These are phyloP conservation scores for Planiliza haematocheilus DNA, from an alignment of 2,113 vertebrate genomes.

Conservation along the genomic window DNA sequence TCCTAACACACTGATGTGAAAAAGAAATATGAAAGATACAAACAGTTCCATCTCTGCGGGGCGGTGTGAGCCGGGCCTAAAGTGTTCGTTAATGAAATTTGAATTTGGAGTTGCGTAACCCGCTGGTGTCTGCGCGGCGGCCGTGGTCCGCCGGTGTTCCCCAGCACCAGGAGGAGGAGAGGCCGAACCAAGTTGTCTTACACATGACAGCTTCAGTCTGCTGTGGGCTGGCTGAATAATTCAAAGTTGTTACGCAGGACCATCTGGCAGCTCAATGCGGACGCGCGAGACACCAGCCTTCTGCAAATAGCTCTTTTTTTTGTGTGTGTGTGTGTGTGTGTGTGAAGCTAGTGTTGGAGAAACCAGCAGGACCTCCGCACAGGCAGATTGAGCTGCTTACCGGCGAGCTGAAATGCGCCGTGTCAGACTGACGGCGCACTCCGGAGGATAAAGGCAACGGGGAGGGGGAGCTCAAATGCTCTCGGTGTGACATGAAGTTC, in stretches of 20 bases:
- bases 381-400: constrained; percentile 49
- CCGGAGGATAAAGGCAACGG: constrained; percentile 31
- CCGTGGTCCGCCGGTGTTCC: constrained; percentile 37
- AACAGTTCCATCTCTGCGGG: constrained; percentile 26
- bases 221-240: constrained; percentile 77
- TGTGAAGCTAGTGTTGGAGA: constrained; percentile 28
- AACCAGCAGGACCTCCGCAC: constrained; percentile 27
- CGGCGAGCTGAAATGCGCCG: constrained; percentile 41
- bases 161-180: constrained; percentile 46
- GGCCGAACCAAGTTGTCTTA: constrained; percentile 67
- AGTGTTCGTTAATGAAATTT: constrained; percentile 44
- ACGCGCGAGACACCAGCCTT: constrained; percentile 39
- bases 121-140: constrained; percentile 26
- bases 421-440: constrained; percentile 46
- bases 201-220: constrained; percentile 76
- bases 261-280: constrained; percentile 69
- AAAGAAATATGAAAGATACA: not conserved
- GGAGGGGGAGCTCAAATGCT: constrained; percentile 44
- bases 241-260: constrained; percentile 70
- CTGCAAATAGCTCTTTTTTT: constrained; percentile 59
- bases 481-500: constrained; percentile 46
- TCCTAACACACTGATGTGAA: constrained; percentile 49
- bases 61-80: constrained; percentile 25
- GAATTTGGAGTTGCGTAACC: constrained; percentile 46
- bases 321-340: no score